Evolutionary conservation across 2,797 vertebrate genomes (phyloP), one percentile per base, ranked within the genome.

Genomic region (Pipistrellus kuhlii): DNA sequence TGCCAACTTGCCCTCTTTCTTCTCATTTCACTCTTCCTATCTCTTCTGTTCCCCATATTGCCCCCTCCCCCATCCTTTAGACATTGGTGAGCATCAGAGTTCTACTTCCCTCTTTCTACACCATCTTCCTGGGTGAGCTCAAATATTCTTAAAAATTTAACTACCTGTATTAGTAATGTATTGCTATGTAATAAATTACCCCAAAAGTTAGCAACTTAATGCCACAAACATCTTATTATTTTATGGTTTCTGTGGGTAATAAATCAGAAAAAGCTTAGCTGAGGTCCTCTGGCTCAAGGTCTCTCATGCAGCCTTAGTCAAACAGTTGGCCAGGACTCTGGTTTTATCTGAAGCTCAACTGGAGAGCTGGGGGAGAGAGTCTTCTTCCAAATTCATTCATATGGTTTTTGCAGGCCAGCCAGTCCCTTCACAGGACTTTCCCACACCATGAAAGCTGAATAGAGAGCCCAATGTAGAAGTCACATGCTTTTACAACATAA

Each of bases 101-200:
- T 95, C 53, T 59, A 41, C 7, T 72, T 92, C 1, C 2, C 13
- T 85, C 91, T 90, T 25, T 76, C 85, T 62, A 35, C 1, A 55
- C 15, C 10, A 8, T 41, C 30, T 86, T 72, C 30, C 30, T 68
- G 27, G 46, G 62, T 69, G 20, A 93, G 14, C 27, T 90, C 80
- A 86, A 86, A 18, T 59, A 21, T 32, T 55, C 64, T 75, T 27
- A 41, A 53, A 73, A 35, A 81, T 85, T 78, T 95, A 90, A 71
- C n/a, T 75, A 44, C 3, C 15, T 88, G 0, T 62, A 30, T 76
- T 68, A 75, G n/a, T 81, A 82, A 55, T 62, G 2, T 27, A 57
- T 90, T 92, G 23, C 23, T 48, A 10, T 11, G 11, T 44, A 64
- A 91, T 14, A 88, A 90, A 62, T 82, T 76, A 48, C 21, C 38